Conservation (phyloP, 2,888 invertebrate genomes). For the Eurois occulta region DNA sequence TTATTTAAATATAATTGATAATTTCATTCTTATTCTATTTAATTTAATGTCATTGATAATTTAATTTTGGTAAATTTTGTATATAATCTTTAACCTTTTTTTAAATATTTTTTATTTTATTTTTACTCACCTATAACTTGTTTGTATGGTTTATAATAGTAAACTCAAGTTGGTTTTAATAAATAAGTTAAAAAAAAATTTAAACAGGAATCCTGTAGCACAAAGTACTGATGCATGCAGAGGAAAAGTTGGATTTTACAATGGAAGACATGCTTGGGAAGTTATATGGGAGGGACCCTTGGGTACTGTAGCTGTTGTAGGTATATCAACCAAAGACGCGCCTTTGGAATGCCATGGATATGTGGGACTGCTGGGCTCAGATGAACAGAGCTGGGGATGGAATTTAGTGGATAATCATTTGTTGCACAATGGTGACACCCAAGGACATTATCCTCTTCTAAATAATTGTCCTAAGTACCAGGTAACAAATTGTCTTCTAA, state of each 20-base stretch:
- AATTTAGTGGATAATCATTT: conserved; percentile 99
- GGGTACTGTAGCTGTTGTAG: conserved; percentile 99
- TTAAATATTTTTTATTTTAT: not conserved
- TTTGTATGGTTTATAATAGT: not conserved
- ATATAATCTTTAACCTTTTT: no score
- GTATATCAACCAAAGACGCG: conserved; percentile 98
- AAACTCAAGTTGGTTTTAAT: not conserved
- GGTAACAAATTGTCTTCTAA: conserved; percentile 86
- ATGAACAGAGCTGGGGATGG: conserved; percentile 99
- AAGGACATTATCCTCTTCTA: conserved; percentile 97
- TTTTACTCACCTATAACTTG: not conserved
- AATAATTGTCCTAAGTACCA: conserved; percentile 99
- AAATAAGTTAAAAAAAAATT: no score
- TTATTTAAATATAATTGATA: no score
- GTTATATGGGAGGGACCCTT: conserved; percentile 99
- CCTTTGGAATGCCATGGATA: conserved; percentile 98
- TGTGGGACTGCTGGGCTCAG: conserved; percentile 97
- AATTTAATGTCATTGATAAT: not conserved
- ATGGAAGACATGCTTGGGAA: conserved; percentile 99
- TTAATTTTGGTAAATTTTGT: not conserved
- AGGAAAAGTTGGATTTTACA: conserved; percentile 97
- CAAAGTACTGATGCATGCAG: conserved; percentile 99
- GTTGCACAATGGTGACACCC: conserved; percentile 98
- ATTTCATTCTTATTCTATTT: not conserved
- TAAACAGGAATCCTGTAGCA: conserved; percentile 99